Percentiles rank a stretch among this genome's conserved stretches.
Evolutionary conservation across 2,888 invertebrate species (phyloP).

Genomic region (Oscheius sp.): DNA sequence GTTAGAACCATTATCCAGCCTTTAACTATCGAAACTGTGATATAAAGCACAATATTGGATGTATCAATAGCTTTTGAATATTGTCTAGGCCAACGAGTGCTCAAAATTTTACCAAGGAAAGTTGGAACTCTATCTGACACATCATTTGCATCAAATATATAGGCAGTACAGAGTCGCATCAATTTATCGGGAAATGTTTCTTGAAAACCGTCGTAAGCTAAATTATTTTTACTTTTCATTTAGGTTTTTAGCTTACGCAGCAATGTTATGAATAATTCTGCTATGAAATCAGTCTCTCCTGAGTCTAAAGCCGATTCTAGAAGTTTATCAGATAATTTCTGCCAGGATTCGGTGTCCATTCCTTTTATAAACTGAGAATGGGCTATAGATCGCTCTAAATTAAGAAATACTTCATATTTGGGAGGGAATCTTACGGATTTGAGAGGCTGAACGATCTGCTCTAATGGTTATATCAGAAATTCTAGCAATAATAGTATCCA

Average conservation of each 20-base stretch:
- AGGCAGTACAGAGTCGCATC: conserved; percentile 29
- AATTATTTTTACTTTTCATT: conserved; percentile 1
- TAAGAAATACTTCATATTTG: neutral
- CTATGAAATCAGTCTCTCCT: conserved; percentile 47
- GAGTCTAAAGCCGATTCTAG: conserved; percentile 36
- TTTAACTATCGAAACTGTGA: conserved; percentile 39
- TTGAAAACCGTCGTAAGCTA: conserved; percentile 36
- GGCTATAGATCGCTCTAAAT: conserved; percentile 46
- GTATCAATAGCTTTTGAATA: conserved; percentile 38
- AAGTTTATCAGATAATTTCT: conserved; percentile 34
- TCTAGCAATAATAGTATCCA: conserved; percentile 45
- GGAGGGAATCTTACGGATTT: conserved; percentile 37
- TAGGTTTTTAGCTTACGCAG: conserved; percentile 35
- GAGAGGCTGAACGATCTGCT: conserved; percentile 42
- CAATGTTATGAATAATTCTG: conserved; percentile 38
- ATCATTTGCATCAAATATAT: conserved; percentile 32
- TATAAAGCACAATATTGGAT: conserved; percentile 45
- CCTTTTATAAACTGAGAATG: conserved; percentile 26
- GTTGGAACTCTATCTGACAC: conserved; percentile 29
- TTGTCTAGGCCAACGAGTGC: conserved; percentile 44
- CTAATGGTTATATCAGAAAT: conserved; percentile 40
- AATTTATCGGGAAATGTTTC: conserved; percentile 35
- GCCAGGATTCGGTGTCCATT: conserved; percentile 50
- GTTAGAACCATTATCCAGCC: conserved; percentile 52
- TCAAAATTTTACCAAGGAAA: conserved; percentile 39